Conservation (phyloP, 2,113 vertebrate species). For the Sula dactylatra region DNA sequence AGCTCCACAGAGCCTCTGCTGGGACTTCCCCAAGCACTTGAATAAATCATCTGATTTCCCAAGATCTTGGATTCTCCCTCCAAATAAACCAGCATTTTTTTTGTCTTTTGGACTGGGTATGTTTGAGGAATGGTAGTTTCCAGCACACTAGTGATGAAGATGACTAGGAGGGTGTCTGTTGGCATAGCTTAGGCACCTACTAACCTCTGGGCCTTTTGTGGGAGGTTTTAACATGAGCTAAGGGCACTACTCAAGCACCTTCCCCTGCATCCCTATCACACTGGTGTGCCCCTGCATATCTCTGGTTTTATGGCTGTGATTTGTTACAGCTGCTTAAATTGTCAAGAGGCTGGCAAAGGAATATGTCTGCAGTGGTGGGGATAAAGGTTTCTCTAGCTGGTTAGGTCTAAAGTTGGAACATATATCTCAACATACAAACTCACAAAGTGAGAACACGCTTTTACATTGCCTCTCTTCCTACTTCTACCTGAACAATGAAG, state of each 20-base stretch:
- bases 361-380: background rate
- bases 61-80: background rate
- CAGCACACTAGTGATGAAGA: background rate
- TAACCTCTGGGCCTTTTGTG: background rate
- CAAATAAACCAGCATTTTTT: background rate
- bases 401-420: background rate
- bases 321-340: background rate
- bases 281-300: background rate
- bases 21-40: background rate
- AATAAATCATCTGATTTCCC: background rate
- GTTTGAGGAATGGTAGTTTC: background rate
- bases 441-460: background rate
- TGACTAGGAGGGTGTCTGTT: background rate
- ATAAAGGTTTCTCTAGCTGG: background rate
- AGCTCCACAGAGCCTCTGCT: background rate
- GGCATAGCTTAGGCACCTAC: background rate
- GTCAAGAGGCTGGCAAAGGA: background rate
- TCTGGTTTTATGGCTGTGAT: background rate
- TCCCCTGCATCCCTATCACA: background rate
- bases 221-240: background rate
- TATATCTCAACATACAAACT: background rate
- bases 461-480: background rate
- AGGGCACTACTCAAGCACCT: background rate
- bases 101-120: background rate
- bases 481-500: background rate